Conservation (phyloP, 1,140 invertebrate species). For the Pachypsylla venusta region DNA sequence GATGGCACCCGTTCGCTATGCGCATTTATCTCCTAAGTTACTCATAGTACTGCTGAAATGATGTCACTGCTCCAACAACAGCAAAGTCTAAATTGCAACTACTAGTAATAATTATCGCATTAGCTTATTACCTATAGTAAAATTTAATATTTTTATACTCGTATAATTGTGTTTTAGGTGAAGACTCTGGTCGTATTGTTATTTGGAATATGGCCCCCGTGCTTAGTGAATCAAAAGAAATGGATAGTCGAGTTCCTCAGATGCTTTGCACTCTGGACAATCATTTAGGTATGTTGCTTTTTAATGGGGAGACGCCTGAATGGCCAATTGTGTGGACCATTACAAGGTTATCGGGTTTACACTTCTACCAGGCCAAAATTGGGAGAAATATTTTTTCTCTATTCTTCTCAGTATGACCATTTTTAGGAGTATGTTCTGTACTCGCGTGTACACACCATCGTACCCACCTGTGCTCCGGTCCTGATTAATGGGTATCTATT, state of each 20-base stretch:
- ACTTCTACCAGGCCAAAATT: too few species aligned
- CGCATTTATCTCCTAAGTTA: background rate
- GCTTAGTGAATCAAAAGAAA: slow-evolving; percentile 52
- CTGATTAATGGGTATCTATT: too few species aligned
- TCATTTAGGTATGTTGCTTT: slow-evolving; percentile 53
- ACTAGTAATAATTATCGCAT: slow-evolving; percentile 11
- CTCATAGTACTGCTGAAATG: background rate
- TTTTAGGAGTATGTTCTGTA: too few species aligned
- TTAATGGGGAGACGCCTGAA: too few species aligned
- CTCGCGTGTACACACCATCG: too few species aligned
- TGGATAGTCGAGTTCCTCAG: slow-evolving; percentile 70
- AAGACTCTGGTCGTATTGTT: slow-evolving; percentile 69
- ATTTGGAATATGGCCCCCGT: slow-evolving; percentile 93
- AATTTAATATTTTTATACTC: slow-evolving; percentile 17
- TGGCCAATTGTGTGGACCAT: too few species aligned
- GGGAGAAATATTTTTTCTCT: too few species aligned
- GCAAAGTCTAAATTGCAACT: slow-evolving; percentile 7
- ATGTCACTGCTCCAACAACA: slow-evolving; percentile 13
- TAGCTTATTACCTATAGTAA: background rate
- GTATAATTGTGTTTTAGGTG: too few species aligned
- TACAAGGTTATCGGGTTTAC: too few species aligned
- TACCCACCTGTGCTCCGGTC: too few species aligned
- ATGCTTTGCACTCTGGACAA: slow-evolving; percentile 91
- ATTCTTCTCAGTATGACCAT: too few species aligned
- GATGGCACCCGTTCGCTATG: background rate